Evolutionary conservation across 64 coral and sea anemone genomes (phyloP).

Genomic region (Stichodactyla helianthus): DNA sequence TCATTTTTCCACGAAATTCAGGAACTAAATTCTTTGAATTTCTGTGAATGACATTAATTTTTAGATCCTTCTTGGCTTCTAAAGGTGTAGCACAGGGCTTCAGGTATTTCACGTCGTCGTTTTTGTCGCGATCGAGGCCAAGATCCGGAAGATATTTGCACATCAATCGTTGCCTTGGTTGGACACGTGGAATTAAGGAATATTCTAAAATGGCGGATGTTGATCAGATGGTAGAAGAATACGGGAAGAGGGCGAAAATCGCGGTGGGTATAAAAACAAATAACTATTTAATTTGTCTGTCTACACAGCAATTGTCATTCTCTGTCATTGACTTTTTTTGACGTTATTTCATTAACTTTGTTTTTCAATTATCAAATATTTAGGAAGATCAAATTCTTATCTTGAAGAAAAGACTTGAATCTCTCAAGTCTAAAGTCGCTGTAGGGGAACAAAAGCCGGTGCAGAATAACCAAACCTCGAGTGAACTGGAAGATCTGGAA

Average conservation of each 20-base stretch:
- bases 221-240: slow-evolving; percentile 51
- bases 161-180: not conserved
- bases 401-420: slow-evolving; percentile 86
- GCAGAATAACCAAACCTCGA: slow-evolving; percentile 20
- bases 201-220: slow-evolving; percentile 64
- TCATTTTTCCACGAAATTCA: not conserved
- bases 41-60: slow-evolving; percentile 13
- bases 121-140: not conserved
- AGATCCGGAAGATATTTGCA: not conserved
- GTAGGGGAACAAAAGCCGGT: slow-evolving; percentile 20
- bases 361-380: not conserved
- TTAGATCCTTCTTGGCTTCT: slow-evolving; percentile 1
- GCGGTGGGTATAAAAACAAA: slow-evolving; percentile 44
- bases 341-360: not conserved
- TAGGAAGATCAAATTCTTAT: slow-evolving; percentile 85
- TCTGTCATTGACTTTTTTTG: not conserved
- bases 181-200: slow-evolving; percentile 60
- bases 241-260: slow-evolving; percentile 68
- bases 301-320: not conserved
- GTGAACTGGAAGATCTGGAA: slow-evolving; percentile 53
- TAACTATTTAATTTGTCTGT: not conserved
- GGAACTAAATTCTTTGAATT: slow-evolving; percentile 13
- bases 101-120: slow-evolving; percentile 9
- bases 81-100: slow-evolving; percentile 13
- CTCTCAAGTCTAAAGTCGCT: slow-evolving; percentile 45